Percentiles rank a stretch among this genome's conserved stretches.
phyloP scores from a whole-genome alignment of 2,797 vertebrate species.

The Luscinia megarhynchos region DNA sequence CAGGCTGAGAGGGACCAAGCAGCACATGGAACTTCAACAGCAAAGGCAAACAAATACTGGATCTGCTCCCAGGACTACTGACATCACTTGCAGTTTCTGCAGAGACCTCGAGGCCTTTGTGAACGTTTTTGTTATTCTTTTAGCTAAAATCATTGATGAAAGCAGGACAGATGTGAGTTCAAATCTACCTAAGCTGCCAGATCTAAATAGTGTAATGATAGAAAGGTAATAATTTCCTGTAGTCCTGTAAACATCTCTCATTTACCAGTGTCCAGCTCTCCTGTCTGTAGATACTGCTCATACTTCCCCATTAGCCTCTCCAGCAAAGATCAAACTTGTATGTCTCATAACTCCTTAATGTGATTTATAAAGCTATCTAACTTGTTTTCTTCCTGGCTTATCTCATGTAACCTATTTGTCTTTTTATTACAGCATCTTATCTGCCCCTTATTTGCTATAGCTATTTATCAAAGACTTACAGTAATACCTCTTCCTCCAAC shows the following conservation, averaged over 20 bases:
- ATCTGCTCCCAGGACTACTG: not conserved
- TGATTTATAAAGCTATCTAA: conserved; percentile 65
- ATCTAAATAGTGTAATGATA: not conserved
- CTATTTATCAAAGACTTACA: conserved; percentile 47
- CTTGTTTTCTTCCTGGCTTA: conserved; percentile 29
- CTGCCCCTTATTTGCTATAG: conserved; percentile 39
- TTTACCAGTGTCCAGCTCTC: not conserved
- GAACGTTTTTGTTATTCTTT: not conserved
- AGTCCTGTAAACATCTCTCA: not conserved
- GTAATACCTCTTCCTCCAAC: not conserved
- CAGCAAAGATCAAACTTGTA: not conserved
- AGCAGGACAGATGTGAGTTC: not conserved
- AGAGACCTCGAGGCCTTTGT: not conserved
- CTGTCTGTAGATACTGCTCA: not conserved
- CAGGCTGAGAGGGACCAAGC: not conserved
- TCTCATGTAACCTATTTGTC: conserved; percentile 54
- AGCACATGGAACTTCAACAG: not conserved
- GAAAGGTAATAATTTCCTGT: not conserved
- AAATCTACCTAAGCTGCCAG: not conserved
- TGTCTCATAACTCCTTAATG: not conserved
- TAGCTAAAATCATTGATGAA: not conserved
- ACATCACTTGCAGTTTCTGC: not conserved
- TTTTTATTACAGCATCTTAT: conserved; percentile 57
- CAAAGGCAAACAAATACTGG: not conserved
- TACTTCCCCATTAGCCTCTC: not conserved